Evolutionary conservation across 2,888 invertebrate species (phyloP), one percentile per base, ranked within the genome.

Genomic region (Metopia argyrocephala): DNA sequence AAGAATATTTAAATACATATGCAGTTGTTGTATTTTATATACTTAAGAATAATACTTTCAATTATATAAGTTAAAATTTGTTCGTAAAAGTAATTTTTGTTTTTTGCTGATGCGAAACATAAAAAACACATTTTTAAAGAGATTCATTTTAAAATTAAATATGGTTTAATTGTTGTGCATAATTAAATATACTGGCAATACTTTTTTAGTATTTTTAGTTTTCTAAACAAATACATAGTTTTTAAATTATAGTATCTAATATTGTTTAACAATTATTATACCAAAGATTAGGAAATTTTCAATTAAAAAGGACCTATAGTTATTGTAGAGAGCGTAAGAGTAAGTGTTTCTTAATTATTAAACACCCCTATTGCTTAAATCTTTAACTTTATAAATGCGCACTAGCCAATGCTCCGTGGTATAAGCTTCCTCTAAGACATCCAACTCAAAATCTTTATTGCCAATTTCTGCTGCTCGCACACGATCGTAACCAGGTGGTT

Each of bases 321-420:
- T 57, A 27, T 9, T 27, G 28, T 46, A 31, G 2, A 57, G 15
- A 48, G 48, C n/a, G 1, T 15, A 12, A 15, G 59, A 20, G 61
- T 23, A 15, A 46, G n/a, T 23, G 18, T 48, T 18, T 46, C 21
- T n/a, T 52, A n/a, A 21, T 28, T 12, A 31, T 93, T 92, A 96
- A 82, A 94, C 93, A 56, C 97, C 97, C 86, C 97, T 92, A 91
- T 98, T 98, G 81, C 95, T 95, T 84, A 98, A 92, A 91, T 97
- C 96, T 92, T 98, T 98, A 45, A 99, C 98, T 93, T 97, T 97
- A 92, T 98, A 99, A 88, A 99, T 98, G 87, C 99, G 94, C 74
- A 99, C 99, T 61, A 99, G 93, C 99, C 99, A 99, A 91, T 99
- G 98, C 90, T 99, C 99, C 0, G 98, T 98, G 20, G 99, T 99